Evolutionary conservation across 2,888 invertebrate genomes (phyloP).

Genomic region (Mayetiola destructor): DNA sequence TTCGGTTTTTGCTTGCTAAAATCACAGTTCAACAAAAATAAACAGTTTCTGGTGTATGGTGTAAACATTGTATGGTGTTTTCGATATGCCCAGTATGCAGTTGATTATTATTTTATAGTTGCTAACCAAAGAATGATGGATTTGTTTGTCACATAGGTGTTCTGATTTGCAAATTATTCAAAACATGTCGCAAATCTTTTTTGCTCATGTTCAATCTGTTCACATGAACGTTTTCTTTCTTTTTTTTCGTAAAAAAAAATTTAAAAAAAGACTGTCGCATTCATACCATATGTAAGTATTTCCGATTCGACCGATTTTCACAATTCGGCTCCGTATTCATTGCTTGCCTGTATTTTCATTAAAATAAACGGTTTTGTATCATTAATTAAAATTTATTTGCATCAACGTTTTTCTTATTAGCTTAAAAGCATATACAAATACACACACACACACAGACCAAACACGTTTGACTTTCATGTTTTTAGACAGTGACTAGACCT

Average conservation of each 20-base stretch:
- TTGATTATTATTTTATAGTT: no score
- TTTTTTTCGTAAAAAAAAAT: no score
- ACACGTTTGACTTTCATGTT: not conserved
- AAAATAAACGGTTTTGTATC: not conserved
- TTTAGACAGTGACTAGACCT: not conserved
- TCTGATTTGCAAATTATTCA: not conserved
- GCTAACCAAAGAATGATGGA: not conserved
- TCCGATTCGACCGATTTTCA: no score
- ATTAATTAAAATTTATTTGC: slow-evolving; percentile 6
- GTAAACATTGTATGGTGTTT: not conserved
- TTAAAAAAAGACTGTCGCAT: no score
- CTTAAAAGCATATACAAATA: not conserved
- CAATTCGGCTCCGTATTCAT: not conserved
- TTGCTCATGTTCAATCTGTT: not conserved
- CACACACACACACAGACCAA: not conserved
- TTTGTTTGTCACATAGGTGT: slow-evolving; percentile 8
- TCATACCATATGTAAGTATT: no score
- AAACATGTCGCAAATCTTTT: not conserved
- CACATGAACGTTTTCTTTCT: no score
- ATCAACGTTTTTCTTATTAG: not conserved
- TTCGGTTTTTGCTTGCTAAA: no score
- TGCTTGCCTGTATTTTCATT: not conserved
- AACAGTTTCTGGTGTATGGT: not conserved
- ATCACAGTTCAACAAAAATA: no score
- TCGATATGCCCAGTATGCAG: no score